phyloP scores from a whole-genome alignment of 2,113 vertebrate genomes.

The Vidua macroura region DNA sequence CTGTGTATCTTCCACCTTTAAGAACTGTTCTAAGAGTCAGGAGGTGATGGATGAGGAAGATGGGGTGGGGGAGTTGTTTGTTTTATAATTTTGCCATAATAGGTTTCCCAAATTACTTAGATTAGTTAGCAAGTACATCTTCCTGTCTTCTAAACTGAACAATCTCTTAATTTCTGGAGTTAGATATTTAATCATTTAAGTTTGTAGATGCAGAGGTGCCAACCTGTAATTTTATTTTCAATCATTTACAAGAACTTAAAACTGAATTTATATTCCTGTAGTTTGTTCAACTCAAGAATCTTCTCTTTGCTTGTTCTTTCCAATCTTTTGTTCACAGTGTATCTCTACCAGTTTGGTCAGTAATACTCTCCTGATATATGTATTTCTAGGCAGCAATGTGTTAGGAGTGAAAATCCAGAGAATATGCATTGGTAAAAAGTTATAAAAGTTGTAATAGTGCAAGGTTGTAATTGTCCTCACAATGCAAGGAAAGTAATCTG shows the following conservation, averaged over 20 bases:
- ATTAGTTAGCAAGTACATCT: not conserved
- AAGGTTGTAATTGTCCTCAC: too few species aligned
- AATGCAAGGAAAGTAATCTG: not conserved
- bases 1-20: not conserved
- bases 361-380: not conserved
- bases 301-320: not conserved
- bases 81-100: not conserved
- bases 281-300: not conserved
- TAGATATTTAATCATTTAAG: not conserved
- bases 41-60: not conserved
- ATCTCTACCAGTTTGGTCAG: not conserved
- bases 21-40: not conserved
- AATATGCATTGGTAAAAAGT: not conserved
- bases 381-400: not conserved
- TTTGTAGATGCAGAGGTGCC: not conserved
- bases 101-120: not conserved
- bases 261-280: not conserved
- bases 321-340: not conserved
- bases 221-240: not conserved
- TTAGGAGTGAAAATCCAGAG: not conserved
- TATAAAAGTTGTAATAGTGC: not conserved
- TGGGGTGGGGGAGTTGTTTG: not conserved
- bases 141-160: not conserved
- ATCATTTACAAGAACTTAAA: not conserved
- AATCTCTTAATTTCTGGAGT: not conserved